Evolutionary conservation across 2,113 vertebrate species (phyloP).

Genomic region (Pygoscelis antarcticus): DNA sequence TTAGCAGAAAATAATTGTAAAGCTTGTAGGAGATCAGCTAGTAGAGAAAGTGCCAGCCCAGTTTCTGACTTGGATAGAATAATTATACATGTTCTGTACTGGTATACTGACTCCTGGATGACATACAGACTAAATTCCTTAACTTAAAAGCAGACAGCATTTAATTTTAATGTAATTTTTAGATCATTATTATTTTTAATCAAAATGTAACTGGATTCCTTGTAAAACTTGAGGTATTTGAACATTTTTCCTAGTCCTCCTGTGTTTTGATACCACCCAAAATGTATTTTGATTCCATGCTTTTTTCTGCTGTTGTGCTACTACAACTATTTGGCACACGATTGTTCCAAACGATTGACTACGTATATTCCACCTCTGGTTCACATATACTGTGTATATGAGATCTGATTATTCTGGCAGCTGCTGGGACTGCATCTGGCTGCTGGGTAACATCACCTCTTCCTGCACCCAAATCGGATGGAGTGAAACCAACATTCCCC

Average conservation of each 20-base stretch:
- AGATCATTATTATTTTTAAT: not conserved
- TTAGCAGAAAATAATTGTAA: not conserved
- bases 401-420: slow-evolving; percentile 16
- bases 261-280: not conserved
- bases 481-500: not conserved
- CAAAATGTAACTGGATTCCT: not conserved
- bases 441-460: slow-evolving; percentile 26
- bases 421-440: not conserved
- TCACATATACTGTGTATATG: not conserved
- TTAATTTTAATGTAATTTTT: not conserved
- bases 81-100: not conserved
- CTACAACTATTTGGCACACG: not conserved
- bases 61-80: not conserved
- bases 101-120: not conserved
- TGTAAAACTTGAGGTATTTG: not conserved
- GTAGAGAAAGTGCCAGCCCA: not conserved
- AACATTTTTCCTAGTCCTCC: not conserved
- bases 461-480: not conserved
- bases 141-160: not conserved
- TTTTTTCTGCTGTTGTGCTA: not conserved
- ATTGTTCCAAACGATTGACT: not conserved
- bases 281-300: not conserved
- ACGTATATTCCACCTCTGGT: not conserved
- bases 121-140: not conserved
- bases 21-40: not conserved